Evolutionary conservation across 2,888 invertebrate species (phyloP), one percentile per base, ranked within the genome.

Genomic region (Ectemnius lituratus): DNA sequence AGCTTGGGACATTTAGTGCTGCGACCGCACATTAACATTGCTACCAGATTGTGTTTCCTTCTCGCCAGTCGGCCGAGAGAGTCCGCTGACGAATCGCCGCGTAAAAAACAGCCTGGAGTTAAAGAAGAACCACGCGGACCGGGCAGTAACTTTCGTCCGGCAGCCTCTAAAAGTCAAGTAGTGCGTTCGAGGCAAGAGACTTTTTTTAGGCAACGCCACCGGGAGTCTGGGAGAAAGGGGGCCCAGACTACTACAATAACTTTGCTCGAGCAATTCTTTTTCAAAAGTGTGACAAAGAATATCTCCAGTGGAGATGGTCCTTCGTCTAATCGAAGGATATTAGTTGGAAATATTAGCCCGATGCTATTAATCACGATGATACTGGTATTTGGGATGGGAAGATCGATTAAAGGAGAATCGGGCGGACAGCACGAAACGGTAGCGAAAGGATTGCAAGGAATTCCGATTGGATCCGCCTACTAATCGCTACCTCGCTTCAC

Each of bases 391-490:
- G 37, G 37, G 37, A 37, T 37, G 37, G 37, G 37, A 37, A 37
- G 37, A 37, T 37, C 37, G 37, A 37, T 37, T 37, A 37, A 37
- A 37, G 37, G 37, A 37, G 52, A 16, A 16, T 13, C 52, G 52
- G 52, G 8, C 16, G n/a, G 52, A 16, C 16, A 13, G n/a, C 52
- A 52, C 52, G 52, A 16, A 82, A 82, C 83, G 80, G 84, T 85
- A 81, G 85, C 83, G 77, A 80, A 79, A 84, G 82, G 81, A 79
- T 82, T 82, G 81, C 49, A 75, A 82, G 82, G 84, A 84, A 85
- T 86, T 83, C 37, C 78, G 71, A 79, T 70, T 73, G 78, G 79
- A 82, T 84, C 78, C 74, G 73, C 69, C 74, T 47, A 62, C 63
- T 59, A 65, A 65, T 68, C 66, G 71, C 64, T 64, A 20, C 68